Evolutionary conservation across 2,113 vertebrate species (phyloP), one percentile per base, ranked within the genome.

Genomic region (Jaculus jaculus): DNA sequence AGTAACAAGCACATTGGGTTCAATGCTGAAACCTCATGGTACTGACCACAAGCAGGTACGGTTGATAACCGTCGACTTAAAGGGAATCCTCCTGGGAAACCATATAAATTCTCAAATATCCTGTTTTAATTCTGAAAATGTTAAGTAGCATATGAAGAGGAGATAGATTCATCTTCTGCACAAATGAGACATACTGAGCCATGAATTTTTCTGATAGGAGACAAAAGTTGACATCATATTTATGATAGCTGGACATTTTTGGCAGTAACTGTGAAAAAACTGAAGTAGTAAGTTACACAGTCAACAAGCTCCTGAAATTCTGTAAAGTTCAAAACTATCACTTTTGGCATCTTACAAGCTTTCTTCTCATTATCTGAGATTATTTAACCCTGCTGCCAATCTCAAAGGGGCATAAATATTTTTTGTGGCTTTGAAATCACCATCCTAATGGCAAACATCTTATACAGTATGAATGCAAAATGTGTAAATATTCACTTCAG

Each of bases 401-500:
- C 92, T 97, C 75, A 94, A 89, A 71, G 96, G 78, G 96, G 88
- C 96, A 97, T 98, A 98, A 97, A 92, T 98, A 97, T 96, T 97
- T 97, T 97, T 96, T 96, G 97, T 96, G 88, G 63, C 94, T 97
- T 97, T 95, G 91, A 95, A 97, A 97, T 83, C 90, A 60, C 96
- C 95, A 91, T 96, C 87, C 92, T 97, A 96, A 96, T 97, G 88
- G 84, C 94, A 72, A 95, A 95, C 91, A 95, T 91, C 32, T 93
- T 97, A 92, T 92, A 97, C 37, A 90, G 74, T 82, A 81, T 97
- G 63, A 84, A 93, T 83, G 90, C 79, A 82, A 97, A 93, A 72
- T 77, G 15, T 77, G 97, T 98, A 98, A 98, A 98, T 98, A 98
- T 98, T 98, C 96, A 98, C 98, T 79, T 90, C 90, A 96, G 94